phyloP scores from a whole-genome alignment of 2,888 invertebrate genomes.

The Gerris lacustris region DNA sequence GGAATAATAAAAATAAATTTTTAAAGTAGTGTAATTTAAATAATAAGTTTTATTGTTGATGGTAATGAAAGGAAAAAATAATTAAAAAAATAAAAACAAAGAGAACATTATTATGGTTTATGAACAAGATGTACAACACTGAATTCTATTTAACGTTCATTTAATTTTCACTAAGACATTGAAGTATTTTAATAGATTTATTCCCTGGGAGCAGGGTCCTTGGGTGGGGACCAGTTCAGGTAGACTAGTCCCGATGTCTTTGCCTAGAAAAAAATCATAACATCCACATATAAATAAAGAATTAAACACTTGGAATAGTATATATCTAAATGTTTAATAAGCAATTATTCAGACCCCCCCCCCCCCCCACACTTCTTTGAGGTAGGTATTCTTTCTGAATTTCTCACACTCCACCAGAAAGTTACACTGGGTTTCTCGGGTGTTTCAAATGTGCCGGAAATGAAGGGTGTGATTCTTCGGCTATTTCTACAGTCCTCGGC shows the following conservation, averaged over 20 bases:
- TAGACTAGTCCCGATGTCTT: constrained; percentile 49
- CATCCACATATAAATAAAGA: background rate
- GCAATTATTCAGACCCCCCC: background rate
- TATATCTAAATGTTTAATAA: background rate
- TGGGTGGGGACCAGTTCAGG: constrained; percentile 51
- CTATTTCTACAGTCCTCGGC: no score
- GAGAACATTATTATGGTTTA: background rate
- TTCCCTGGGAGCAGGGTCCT: constrained; percentile 1
- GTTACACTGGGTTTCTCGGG: no score
- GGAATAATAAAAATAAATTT: no score
- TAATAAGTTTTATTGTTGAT: no score
- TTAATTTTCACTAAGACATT: background rate
- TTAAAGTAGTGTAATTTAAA: no score
- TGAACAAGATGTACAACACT: background rate
- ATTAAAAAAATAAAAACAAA: constrained; percentile 3
- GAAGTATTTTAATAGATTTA: background rate
- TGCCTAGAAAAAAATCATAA: constrained; percentile 39
- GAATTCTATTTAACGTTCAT: background rate
- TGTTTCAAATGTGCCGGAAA: no score
- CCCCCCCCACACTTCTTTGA: no score
- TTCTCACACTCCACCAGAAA: no score
- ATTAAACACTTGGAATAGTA: background rate
- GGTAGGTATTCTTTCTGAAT: no score
- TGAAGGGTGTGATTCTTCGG: no score
- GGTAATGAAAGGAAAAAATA: no score